Conservation (phyloP, 2,888 invertebrate species). For the Geotrupes spiniger region DNA sequence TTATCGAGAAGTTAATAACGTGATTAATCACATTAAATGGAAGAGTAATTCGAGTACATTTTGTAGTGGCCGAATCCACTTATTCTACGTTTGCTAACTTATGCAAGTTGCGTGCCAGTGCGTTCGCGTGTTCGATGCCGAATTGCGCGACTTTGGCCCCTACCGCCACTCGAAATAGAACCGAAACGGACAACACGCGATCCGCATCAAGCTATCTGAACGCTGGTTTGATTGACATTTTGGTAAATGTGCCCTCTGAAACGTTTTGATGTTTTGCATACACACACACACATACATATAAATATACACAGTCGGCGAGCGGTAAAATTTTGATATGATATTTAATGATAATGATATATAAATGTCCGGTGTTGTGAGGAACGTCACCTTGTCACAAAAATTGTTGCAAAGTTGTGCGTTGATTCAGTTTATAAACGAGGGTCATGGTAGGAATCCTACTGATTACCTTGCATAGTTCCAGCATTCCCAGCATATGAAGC, state of each 20-base stretch:
- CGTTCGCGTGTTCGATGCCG: slow-evolving; percentile 43
- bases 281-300: slow-evolving; percentile 26
- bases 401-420: too few species aligned
- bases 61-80: slow-evolving; percentile 37
- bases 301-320: too few species aligned
- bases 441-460: too few species aligned
- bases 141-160: slow-evolving; percentile 39
- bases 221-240: slow-evolving; percentile 47
- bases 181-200: slow-evolving; percentile 45
- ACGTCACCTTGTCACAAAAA: too few species aligned
- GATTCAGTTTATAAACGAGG: too few species aligned
- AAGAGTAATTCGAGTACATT: slow-evolving; percentile 30
- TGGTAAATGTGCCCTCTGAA: slow-evolving; percentile 45
- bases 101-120: slow-evolving; percentile 48
- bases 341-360: too few species aligned
- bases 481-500: too few species aligned
- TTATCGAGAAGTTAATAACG: slow-evolving; percentile 26
- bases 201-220: slow-evolving; percentile 44
- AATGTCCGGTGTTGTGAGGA: too few species aligned
- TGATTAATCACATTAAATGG: slow-evolving; percentile 36
- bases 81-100: slow-evolving; percentile 40
- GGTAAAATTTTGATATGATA: too few species aligned
- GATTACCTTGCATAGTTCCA: too few species aligned
- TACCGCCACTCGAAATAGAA: slow-evolving; percentile 36
- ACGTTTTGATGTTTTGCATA: slow-evolving; percentile 44